Evolutionary conservation across 2,113 vertebrate species (phyloP), one percentile per base, ranked within the genome.

Genomic region (Puntigrus tetrazona): DNA sequence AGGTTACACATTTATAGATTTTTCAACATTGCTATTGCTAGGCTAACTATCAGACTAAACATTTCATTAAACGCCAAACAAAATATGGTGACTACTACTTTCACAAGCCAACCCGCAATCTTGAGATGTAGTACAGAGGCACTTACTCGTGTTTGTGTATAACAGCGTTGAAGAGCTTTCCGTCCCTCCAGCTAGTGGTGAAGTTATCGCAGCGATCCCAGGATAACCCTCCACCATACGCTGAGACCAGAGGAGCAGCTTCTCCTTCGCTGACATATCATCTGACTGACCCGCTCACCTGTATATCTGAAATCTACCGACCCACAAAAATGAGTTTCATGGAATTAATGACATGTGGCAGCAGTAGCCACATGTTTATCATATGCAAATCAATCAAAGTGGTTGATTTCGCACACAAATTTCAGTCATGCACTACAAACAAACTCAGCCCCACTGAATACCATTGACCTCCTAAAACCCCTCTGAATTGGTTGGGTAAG

Each of bases 181-280:
- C 98, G 0, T 99, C 97, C 0, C 98, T 92, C 98, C 98, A 99
- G 94, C 95, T 97, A 88, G 94, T 94, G 89, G 95, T 96, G 93
- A 99, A 99, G 93, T 99, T 99, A 89, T 99, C 96, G 0, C 98
- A 99, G 84, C 95, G 96, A 99, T 90, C 57, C 94, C 94, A 84
- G 95, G 95, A 92, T 97, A 98, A 18, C 95, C 96, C 7, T 97
- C 96, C 7, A 95, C 95, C 96, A 97, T 97, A 70, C 96, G 95
- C 95, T 99, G 96, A 0, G 98, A 97, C 98, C 98, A 99, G 16
- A 98, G 94, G 83, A 99, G 95, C 91, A 99, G 94, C 94, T 97
- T 99, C 94, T 99, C 98, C 89, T 99, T 99, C 85, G 97, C 98
- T 0, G 97, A 95, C 98, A 99, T 99, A 92, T 99, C 97, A 74